Percentiles rank a stretch among this genome's conserved stretches.
Conservation (phyloP, 2,797 vertebrate species). For the Notamacropus eugenii region DNA sequence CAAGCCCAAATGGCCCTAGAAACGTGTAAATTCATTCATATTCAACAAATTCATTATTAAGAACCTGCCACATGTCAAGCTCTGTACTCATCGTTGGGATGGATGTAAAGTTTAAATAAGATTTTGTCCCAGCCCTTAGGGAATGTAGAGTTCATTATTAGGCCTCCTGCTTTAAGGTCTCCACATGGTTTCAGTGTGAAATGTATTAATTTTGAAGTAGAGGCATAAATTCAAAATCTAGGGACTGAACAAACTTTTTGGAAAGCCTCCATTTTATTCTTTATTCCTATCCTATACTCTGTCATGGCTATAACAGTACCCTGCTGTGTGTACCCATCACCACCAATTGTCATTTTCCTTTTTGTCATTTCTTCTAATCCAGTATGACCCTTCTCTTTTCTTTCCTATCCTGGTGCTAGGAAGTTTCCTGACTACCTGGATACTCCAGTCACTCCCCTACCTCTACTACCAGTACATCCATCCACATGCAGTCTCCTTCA, state of each 20-base stretch:
- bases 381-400: background rate
- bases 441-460: no score
- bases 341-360: background rate
- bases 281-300: background rate
- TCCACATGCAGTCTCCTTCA: background rate
- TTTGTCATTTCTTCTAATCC: no score
- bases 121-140: no score
- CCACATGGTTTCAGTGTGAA: background rate
- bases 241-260: background rate
- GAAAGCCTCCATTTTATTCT: background rate
- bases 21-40: background rate
- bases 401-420: background rate
- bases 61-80: background rate
- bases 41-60: background rate
- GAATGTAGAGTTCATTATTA: background rate
- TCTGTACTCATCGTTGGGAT: background rate
- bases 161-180: background rate
- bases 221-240: background rate
- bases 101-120: no score
- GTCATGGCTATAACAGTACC: background rate
- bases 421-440: no score
- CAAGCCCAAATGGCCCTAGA: no score
- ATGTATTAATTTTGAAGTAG: background rate
- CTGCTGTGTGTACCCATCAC: background rate
- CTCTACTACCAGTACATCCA: background rate